Base-by-base conservation (phyloP, 2,888 invertebrate genomes). In the Pyrocoelia pectoralis region DNA sequence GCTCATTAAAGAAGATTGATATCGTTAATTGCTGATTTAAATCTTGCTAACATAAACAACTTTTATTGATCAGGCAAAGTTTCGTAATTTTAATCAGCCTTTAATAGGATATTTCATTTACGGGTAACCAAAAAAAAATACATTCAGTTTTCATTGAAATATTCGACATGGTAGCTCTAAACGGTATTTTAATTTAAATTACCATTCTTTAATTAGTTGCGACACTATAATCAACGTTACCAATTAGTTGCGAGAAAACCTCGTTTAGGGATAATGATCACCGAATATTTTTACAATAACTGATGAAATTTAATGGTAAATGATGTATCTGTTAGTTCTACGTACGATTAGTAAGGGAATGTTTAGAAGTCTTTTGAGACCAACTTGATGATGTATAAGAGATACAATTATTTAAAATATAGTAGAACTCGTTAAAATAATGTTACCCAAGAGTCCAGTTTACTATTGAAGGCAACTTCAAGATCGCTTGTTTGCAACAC, bases 401-500 rank as follows among this genome's bases (percentile, higher is more conserved):
- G 43, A 24, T 3, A 43, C 43, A 43, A 43, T 43, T 12, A 15
- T 43, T 43, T 13, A 43, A 43, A 10, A 43, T 9, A 9, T 43
- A 43, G 43, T 12, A 17, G 43, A 43, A 43, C 43, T 43, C 43
- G 43, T 43, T 43, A 43, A 43, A 43, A 43, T 43, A 43, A 43
- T 43, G 43, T 17, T 43, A 10, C 43, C 13, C 43, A 43, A 17
- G 43, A 43, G 43, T 43, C 43, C 12, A 43, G 43, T 43, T 12
- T 43, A 13, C 43, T 43, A 15, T 13, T 10, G 43, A 43, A 43
- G 43, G 43, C 13, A 43, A 43, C 43, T 43, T 43, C 17, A 43
- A 17, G 17, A 43, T 43, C 43, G 43, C 43, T 43, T 43, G 43
- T 43, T 43, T 43, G 43, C 43, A 43, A 43, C 43, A 43, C 43